Percentiles rank a stretch among this genome's conserved stretches.
These are phyloP conservation scores for Alouatta palliata DNA, from an alignment of 2,113 vertebrate species.

Conservation along the genomic window DNA sequence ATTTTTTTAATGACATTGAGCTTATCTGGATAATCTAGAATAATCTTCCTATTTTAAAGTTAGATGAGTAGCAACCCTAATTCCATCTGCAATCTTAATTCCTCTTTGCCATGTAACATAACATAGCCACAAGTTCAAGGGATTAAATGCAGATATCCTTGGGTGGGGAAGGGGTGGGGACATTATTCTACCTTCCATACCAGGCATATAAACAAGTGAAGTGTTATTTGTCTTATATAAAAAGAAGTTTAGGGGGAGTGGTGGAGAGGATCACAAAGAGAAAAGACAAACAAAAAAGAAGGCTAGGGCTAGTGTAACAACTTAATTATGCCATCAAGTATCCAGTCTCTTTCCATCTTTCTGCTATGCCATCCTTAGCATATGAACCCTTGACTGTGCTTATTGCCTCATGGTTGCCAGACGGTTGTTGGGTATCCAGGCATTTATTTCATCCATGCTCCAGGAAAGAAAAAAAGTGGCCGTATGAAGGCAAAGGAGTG, in stretches of 20 bases:
- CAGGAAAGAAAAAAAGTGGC: background rate
- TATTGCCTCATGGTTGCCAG: background rate
- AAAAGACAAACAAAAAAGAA: background rate
- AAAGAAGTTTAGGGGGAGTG: background rate
- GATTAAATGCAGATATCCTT: background rate
- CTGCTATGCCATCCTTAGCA: background rate
- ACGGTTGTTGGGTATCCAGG: background rate
- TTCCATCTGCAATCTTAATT: background rate
- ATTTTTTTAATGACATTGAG: background rate
- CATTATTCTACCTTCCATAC: background rate
- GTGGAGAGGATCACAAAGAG: too few species aligned
- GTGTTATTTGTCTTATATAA: background rate
- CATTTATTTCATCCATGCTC: background rate
- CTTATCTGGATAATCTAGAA: background rate
- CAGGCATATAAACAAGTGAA: background rate
- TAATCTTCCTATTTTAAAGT: background rate
- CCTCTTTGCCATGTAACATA: background rate
- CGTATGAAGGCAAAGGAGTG: background rate
- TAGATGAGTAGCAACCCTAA: background rate
- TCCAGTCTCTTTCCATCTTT: background rate
- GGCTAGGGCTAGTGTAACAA: background rate
- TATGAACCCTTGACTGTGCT: background rate
- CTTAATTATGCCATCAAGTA: background rate
- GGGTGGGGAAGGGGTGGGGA: too few species aligned
- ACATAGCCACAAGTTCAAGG: background rate